Conservation (phyloP, 2,797 vertebrate genomes). For the Allenopithecus nigroviridis region DNA sequence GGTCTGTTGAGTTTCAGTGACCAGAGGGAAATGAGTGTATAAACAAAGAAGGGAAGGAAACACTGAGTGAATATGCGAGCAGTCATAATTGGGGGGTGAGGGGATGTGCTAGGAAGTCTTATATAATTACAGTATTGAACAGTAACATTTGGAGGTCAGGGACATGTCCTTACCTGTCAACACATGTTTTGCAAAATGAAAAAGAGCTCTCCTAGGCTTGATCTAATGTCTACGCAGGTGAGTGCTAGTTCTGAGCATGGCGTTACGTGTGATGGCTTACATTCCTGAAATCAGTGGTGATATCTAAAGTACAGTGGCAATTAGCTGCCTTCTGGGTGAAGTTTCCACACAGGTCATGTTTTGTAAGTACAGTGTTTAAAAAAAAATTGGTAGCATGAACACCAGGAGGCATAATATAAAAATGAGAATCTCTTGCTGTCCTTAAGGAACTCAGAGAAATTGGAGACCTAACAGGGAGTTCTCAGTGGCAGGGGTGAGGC, state of each 20-base stretch:
- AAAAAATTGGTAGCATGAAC: not conserved
- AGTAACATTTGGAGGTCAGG: not conserved
- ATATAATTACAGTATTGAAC: fast-evolving
- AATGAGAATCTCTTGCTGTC: not conserved
- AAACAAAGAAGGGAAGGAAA: not conserved
- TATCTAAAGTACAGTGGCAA: no score
- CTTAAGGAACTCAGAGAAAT: not conserved
- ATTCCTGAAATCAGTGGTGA: not conserved
- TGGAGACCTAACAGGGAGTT: fast-evolving
- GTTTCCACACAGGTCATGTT: not conserved
- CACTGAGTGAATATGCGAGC: not conserved
- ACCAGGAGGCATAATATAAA: not conserved
- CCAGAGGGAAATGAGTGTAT: not conserved
- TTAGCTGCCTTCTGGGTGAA: not conserved
- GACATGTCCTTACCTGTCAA: fast-evolving
- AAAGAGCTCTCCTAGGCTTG: no score
- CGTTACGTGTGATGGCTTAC: fast-evolving
- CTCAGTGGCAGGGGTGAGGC: fast-evolving
- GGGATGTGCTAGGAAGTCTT: not conserved
- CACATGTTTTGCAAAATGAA: not conserved
- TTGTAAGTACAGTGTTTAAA: not conserved
- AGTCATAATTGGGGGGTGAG: not conserved
- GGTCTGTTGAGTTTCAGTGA: not conserved
- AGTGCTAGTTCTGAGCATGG: not conserved
- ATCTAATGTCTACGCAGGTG: not conserved